Evolutionary conservation across 2,888 invertebrate genomes (phyloP), one percentile per base, ranked within the genome.

Genomic region (Yponomeuta malinellus): DNA sequence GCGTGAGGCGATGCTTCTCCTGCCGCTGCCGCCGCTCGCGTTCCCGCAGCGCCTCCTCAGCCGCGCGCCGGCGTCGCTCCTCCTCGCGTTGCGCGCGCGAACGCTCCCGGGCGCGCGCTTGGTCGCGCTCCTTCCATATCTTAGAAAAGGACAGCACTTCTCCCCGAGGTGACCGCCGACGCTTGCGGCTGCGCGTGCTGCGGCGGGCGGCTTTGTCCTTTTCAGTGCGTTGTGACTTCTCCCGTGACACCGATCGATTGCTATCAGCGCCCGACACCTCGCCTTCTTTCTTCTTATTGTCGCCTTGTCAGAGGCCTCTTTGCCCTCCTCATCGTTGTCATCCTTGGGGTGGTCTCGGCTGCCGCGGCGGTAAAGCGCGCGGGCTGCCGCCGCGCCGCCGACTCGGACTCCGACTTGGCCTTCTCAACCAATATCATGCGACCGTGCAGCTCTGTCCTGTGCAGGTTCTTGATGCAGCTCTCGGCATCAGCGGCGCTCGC

Each of bases 371-470:
- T 48, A n/a, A 88, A 88, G 1, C 89, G 81, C 1, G 84, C 78
- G 0, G 88, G 83, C 72, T 89, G 90, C 0, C 89, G 83, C 0
- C 89, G 84, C 0, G 91, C 81, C 0, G 89, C 80, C 0, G 91
- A 89, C 72, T 90, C 88, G 0, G 89, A 87, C 72, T 94, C 94
- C 4, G 93, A 93, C 78, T 94, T 94, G 70, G 97, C 98, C 89
- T 97, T 96, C 86, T 98, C 98, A 70, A 99, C 98, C 23, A 97
- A 97, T 80, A 99, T 98, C 89, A 98, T 97, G 73, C 97, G 96
- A 2, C 98, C 98, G 84, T 98, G 98, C 68, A 99, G 93, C 88
- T 98, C 98, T 75, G 98, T 98, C 75, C 97, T 95, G 84, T 98
- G 97, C 71, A 99, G 93, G 84, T 97, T 95, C 79, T 96, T 95